Percentiles rank a stretch among this genome's conserved stretches.
phyloP scores from a whole-genome alignment of 2,888 invertebrate genomes.

The Arctia plantaginis region DNA sequence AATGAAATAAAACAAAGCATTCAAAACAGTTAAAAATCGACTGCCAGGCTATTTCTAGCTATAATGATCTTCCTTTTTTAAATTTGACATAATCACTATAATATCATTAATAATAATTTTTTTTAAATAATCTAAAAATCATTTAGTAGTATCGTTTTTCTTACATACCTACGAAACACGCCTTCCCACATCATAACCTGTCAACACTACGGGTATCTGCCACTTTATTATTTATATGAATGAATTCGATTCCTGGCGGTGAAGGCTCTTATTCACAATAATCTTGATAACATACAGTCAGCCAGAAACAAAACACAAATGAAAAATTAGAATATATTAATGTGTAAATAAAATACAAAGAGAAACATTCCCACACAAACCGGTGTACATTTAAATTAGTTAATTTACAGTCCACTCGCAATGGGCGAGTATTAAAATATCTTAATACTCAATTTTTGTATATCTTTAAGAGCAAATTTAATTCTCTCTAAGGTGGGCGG shows the following conservation, averaged over 20 bases:
- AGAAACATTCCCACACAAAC: conserved; percentile 36
- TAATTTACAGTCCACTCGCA: conserved; percentile 60
- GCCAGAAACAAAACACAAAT: not conserved
- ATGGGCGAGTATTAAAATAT: conserved; percentile 65
- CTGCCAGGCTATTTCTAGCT: no score
- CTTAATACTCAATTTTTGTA: conserved; percentile 79
- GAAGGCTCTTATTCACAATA: not conserved
- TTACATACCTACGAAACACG: not conserved
- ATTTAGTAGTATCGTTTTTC: not conserved
- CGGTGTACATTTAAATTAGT: conserved; percentile 61
- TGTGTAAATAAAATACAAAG: not conserved
- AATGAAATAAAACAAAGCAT: no score
- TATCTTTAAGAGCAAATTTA: conserved; percentile 80
- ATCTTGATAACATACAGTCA: not conserved
- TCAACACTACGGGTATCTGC: not conserved
- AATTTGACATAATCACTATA: no score
- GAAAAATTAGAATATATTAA: not conserved
- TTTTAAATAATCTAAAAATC: no score
- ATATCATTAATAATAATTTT: no score
- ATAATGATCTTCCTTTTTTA: no score
- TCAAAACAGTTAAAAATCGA: no score
- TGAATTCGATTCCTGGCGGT: not conserved
- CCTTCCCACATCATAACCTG: not conserved
- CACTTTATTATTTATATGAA: not conserved
- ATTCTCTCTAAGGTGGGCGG: conserved; percentile 66